phyloP scores from a whole-genome alignment of 2,113 vertebrate genomes.

The Ptilorrhoa leucosticta region DNA sequence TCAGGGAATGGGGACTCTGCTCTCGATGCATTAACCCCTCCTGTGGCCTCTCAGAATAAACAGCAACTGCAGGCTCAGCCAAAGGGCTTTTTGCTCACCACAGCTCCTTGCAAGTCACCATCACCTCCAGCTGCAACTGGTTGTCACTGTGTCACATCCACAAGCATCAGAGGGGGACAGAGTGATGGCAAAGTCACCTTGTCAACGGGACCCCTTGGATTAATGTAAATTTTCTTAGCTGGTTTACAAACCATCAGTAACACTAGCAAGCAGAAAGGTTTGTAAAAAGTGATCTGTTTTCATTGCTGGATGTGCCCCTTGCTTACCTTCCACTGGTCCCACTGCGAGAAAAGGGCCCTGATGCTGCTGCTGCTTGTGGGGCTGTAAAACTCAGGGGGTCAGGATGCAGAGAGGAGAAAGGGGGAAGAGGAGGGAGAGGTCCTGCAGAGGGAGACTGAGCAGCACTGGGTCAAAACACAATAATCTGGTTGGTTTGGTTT shows the following conservation, averaged over 20 bases:
- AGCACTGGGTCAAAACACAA: constrained; percentile 5
- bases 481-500: neutral
- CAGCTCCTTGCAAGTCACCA: neutral
- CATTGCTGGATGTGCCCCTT: neutral
- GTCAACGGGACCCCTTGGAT: neutral
- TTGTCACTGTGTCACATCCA: neutral
- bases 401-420: neutral
- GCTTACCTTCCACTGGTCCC: neutral
- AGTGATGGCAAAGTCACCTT: neutral
- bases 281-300: neutral
- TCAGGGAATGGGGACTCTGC: neutral
- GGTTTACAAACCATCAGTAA: neutral
- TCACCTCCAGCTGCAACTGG: neutral
- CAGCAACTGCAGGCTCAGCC: neutral
- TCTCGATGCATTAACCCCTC: neutral
- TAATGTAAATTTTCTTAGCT: neutral
- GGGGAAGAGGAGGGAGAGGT: neutral
- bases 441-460: neutral
- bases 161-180: neutral
- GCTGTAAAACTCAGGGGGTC: neutral
- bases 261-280: neutral
- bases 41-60: neutral
- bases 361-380: neutral
- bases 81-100: neutral
- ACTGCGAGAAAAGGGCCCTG: neutral